Percentiles rank a stretch among this genome's conserved stretches.
phyloP scores from a whole-genome alignment of 2,797 vertebrate species.

The Malurus splendens region DNA sequence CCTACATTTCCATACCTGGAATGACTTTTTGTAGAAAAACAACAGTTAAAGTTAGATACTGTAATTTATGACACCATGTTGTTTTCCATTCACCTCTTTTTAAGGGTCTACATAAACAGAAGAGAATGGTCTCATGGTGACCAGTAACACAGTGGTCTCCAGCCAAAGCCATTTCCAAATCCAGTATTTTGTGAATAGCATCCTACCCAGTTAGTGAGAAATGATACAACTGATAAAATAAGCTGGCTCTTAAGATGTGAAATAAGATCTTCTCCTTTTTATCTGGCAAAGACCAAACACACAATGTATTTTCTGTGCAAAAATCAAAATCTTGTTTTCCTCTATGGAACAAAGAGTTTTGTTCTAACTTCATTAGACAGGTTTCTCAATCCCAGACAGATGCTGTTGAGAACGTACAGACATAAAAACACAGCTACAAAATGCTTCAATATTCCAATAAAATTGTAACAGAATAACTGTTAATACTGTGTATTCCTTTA shows the following conservation, averaged over 20 bases:
- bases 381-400: background rate
- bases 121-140: background rate
- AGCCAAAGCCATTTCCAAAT: background rate
- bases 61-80: fast-evolving
- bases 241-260: background rate
- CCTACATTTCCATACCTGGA: conserved; percentile 20
- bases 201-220: background rate
- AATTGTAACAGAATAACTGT: background rate
- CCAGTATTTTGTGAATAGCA: background rate
- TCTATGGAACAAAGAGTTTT: background rate
- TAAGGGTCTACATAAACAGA: background rate
- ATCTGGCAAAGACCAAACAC: background rate
- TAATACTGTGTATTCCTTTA: background rate
- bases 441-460: background rate
- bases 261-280: background rate
- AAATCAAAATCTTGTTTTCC: background rate
- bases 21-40: conserved; percentile 45
- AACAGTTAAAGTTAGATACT: background rate
- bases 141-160: background rate
- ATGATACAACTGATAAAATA: background rate
- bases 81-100: background rate
- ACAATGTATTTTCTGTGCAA: background rate
- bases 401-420: background rate
- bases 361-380: background rate
- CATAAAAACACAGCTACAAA: background rate